A percentile compares a stretch with the other conserved stretches of the same genome.
Conservation (phyloP, 2,888 invertebrate species). For the Norana najaformis region DNA sequence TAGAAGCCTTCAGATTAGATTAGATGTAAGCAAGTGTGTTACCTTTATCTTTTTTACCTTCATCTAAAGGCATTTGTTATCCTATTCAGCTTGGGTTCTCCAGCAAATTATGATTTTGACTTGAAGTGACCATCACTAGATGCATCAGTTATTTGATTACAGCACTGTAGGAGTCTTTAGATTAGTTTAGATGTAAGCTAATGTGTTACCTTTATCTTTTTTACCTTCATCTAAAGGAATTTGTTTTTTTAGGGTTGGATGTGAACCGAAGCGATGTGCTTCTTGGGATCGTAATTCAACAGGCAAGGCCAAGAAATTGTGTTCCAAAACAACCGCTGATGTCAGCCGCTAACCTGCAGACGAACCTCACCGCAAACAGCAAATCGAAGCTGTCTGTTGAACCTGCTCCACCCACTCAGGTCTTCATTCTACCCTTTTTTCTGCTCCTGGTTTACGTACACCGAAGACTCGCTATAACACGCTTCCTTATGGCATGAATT, state of each 20-base stretch:
- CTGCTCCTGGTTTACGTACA: neutral
- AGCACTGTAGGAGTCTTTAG: no score
- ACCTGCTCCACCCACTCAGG: neutral
- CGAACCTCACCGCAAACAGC: neutral
- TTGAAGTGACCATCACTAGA: no score
- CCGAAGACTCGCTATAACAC: no score
- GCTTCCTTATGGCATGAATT: no score
- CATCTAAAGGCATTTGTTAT: neutral
- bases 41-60: neutral
- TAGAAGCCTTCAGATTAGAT: no score
- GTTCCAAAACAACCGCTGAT: neutral
- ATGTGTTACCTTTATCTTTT: neutral
- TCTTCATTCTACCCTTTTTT: neutral
- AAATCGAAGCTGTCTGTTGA: neutral
- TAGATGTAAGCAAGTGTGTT: no score
- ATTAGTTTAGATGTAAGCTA: no score
- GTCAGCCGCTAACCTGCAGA: neutral
- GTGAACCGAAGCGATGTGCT: conserved; percentile 27
- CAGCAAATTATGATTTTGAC: no score
- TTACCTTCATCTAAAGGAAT: neutral
- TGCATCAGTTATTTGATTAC: no score
- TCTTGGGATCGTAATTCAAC: conserved; percentile 28
- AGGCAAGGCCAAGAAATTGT: neutral
- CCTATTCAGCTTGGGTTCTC: no score
- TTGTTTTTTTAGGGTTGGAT: conserved; percentile 28